These are phyloP conservation scores for Albula goreensis DNA, from an alignment of 2,113 vertebrate genomes.

Conservation along the genomic window DNA sequence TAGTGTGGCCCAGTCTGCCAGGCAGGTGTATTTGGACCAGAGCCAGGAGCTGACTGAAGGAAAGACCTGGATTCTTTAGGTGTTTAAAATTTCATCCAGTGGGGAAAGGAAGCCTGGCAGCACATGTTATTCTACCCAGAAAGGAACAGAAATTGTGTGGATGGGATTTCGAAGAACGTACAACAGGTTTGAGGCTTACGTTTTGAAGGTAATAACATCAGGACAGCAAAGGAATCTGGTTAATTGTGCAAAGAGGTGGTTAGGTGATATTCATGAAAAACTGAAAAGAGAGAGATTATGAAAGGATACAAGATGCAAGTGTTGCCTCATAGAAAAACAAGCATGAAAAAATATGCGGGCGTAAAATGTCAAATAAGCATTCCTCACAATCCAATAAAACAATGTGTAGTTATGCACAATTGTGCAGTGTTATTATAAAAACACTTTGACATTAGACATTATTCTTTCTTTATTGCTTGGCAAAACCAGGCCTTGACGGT, in stretches of 20 bases:
- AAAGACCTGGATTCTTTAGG: constrained; percentile 7
- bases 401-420: no score
- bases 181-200: neutral
- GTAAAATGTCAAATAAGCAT: no score
- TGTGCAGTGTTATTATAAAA: no score
- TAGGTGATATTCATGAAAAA: neutral
- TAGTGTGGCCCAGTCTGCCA: neutral
- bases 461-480: no score
- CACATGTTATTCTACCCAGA: neutral
- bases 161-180: neutral
- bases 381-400: no score
- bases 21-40: constrained; percentile 11
- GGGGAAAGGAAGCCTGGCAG: neutral
- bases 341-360: no score
- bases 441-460: no score
- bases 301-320: no score
- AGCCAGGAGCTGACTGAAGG: neutral
- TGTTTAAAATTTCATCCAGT: constrained; percentile 21
- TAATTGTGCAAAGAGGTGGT: neutral
- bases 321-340: no score
- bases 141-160: neutral
- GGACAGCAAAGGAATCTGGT: neutral
- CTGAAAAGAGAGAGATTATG: no score
- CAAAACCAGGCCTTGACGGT: no score
- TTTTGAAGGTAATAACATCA: neutral